phyloP scores from a whole-genome alignment of 2,797 vertebrate species.

The Vespertilio murinus region DNA sequence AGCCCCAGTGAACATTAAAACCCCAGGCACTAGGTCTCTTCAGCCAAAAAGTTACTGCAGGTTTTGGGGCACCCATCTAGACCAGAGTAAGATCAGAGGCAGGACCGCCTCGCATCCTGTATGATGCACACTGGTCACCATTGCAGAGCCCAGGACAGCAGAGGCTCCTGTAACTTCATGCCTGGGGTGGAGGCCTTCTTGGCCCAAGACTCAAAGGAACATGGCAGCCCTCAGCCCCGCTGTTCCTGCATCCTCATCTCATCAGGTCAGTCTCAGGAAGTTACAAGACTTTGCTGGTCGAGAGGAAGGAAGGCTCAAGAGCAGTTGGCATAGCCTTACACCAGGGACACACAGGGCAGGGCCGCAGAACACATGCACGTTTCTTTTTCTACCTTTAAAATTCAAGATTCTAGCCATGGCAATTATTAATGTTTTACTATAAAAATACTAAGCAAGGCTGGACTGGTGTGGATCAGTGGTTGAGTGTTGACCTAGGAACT shows the following conservation, averaged over 20 bases:
- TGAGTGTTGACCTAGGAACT: too few species aligned
- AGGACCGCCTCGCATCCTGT: background rate
- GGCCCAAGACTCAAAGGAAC: background rate
- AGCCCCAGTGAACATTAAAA: background rate
- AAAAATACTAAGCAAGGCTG: background rate
- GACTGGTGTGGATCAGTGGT: too few species aligned
- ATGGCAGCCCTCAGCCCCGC: background rate
- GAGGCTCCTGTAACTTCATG: background rate
- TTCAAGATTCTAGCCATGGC: background rate
- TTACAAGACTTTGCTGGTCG: too few species aligned
- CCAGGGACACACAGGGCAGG: background rate
- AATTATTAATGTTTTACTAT: background rate
- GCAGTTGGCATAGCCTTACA: rapidly evolving
- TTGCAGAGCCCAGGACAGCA: background rate
- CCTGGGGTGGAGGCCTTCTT: background rate
- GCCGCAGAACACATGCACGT: background rate
- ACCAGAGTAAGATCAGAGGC: background rate
- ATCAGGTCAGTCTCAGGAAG: background rate
- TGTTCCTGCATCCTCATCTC: background rate
- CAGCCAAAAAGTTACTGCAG: background rate
- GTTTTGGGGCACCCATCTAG: background rate
- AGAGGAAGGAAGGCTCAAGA: background rate
- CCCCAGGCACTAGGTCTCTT: background rate
- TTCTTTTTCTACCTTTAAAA: background rate
- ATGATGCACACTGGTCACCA: background rate